phyloP scores from a whole-genome alignment of 2,113 vertebrate genomes.

The Gymnogyps californianus region DNA sequence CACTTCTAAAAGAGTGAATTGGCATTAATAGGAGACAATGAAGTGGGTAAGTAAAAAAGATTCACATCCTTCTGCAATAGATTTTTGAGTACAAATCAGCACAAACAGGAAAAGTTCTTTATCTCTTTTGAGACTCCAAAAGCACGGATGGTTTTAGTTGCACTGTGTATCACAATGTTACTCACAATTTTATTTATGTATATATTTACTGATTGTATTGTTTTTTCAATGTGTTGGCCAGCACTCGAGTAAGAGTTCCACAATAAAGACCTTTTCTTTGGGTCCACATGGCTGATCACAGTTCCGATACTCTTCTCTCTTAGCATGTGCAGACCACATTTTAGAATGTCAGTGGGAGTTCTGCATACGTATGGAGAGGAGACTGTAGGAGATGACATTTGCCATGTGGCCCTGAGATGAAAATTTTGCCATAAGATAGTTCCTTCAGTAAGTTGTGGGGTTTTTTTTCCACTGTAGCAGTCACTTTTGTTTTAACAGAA shows the following conservation, averaged over 20 bases:
- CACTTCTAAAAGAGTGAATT: not conserved
- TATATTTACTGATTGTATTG: not conserved
- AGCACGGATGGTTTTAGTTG: not conserved
- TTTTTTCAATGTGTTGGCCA: not conserved
- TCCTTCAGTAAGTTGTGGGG: not conserved
- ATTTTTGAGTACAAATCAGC: not conserved
- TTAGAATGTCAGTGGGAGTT: not conserved
- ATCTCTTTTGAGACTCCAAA: not conserved
- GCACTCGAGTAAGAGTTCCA: not conserved
- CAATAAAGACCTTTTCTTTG: not conserved
- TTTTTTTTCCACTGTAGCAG: not conserved
- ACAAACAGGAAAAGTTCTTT: not conserved
- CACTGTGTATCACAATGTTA: not conserved
- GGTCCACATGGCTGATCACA: not conserved
- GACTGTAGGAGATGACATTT: not conserved
- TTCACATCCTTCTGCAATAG: not conserved
- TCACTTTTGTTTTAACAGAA: not conserved
- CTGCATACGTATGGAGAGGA: not conserved
- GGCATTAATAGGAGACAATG: not conserved
- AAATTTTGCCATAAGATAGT: not conserved
- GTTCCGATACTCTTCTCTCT: not conserved
- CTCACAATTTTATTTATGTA: not conserved
- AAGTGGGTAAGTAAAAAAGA: not conserved
- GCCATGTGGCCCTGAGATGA: not conserved
- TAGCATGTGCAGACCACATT: not conserved